Base-by-base conservation (phyloP, 2,797 vertebrate genomes). In the Sebastes miniatus region DNA sequence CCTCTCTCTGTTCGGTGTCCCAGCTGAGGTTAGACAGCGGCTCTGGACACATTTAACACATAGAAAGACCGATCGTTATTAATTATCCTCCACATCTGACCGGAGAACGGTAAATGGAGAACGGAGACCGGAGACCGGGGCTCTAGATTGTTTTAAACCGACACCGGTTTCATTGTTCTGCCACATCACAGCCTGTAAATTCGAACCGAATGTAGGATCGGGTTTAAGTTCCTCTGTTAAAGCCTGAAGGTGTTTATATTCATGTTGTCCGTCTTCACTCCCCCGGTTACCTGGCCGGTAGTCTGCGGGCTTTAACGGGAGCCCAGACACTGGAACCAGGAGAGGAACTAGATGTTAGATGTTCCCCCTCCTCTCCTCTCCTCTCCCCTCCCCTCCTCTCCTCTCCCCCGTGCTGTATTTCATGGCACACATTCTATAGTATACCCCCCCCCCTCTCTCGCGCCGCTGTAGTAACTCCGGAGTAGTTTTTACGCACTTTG, bases 401-500 rank as follows among this genome's bases (percentile, higher is more conserved):
- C 27, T 29, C 29, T 29, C 31, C 31, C 24, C 31, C 73, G 8
- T 27, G 73, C 31, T 54, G 59, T 18, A 47, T 68, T 20, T 84
- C 83, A 86, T 80, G 79, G 84, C 80, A 85, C 77, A 88, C 73
- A 88, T 81, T 69, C 79, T 87, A 87, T 89, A 84, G 66, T 24
- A 68, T 75, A 29, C 56, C 39, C 69, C 73, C 77, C 50, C 63
- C 80, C 61, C 69, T 57, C 88, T 72, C 90, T 87, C 90, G 83
- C 86, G 88, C 86, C 73, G 86, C 85, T 87, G 89, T 94, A 94
- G 94, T 94, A 83, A 93, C 90, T 94, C 83, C 85, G 25, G 86
- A 91, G 90, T 89, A 86, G 90, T 76, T 70, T 89, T 89, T 81
- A 86, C 83, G 80, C 87, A 91, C 93, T 95, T 95, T 94, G 94